A percentile compares a stretch with the other conserved stretches of the same genome.
Evolutionary conservation across 2,797 vertebrate species (phyloP).

Genomic region (Calcarius lapponicus): DNA sequence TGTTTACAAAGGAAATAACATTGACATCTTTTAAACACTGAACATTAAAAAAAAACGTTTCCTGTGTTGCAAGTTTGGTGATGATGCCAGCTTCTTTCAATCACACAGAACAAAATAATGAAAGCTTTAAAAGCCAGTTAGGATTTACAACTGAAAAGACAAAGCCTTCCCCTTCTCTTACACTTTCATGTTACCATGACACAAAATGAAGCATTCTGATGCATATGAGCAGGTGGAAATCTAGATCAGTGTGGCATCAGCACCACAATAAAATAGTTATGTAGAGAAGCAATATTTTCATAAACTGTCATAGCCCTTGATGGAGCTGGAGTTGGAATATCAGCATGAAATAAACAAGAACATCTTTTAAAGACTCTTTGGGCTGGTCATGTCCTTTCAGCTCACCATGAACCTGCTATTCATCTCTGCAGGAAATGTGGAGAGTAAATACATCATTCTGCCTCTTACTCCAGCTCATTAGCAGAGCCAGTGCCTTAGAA

Average conservation of each 20-base stretch:
- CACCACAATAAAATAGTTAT: not conserved
- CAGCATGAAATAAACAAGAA: not conserved
- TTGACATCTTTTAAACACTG: not conserved
- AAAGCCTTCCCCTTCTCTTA: not conserved
- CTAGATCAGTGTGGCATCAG: not conserved
- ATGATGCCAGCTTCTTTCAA: not conserved
- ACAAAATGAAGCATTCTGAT: conserved; percentile 28
- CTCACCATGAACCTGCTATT: not conserved
- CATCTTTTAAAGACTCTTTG: not conserved
- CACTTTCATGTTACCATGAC: not conserved
- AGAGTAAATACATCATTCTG: not conserved
- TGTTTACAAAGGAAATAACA: conserved; percentile 22
- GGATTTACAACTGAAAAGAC: not conserved
- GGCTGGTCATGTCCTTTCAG: not conserved
- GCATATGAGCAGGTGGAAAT: not conserved
- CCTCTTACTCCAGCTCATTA: not conserved
- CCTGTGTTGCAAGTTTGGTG: not conserved
- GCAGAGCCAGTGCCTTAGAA: not conserved
- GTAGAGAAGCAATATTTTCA: not conserved
- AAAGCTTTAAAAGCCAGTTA: not conserved
- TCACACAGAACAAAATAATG: not conserved
- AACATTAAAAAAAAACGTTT: not conserved
- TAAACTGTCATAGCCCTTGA: not conserved
- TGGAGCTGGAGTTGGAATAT: not conserved
- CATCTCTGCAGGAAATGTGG: not conserved